phyloP scores from a whole-genome alignment of 2,113 vertebrate genomes.

The Crypturellus undulatus region DNA sequence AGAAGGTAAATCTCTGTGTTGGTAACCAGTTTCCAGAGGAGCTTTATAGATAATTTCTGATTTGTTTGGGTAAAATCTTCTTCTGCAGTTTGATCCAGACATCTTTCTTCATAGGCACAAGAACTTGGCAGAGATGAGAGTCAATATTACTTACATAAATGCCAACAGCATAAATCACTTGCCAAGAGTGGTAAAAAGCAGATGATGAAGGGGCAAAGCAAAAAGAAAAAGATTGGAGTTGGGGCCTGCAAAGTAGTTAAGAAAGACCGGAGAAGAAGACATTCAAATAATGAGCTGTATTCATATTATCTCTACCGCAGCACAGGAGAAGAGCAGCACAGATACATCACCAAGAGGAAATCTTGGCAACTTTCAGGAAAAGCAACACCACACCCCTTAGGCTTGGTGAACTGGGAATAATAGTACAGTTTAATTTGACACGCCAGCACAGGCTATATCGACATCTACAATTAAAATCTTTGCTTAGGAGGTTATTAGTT shows the following conservation, averaged over 20 bases:
- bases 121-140: neutral
- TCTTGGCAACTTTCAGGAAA: neutral
- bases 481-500: slow-evolving; percentile 27
- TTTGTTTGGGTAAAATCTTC: neutral
- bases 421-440: neutral
- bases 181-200: neutral
- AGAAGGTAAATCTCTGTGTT: neutral
- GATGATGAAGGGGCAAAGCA: neutral
- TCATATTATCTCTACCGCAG: fast-evolving
- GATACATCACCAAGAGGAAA: neutral
- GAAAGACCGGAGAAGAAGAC: neutral
- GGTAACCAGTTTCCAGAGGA: neutral
- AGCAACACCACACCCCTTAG: slow-evolving; percentile 14
- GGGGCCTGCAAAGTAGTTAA: neutral
- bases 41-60: neutral
- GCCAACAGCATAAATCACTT: neutral
- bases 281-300: neutral
- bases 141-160: neutral
- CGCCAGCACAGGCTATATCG: slow-evolving; percentile 34
- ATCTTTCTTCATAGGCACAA: neutral
- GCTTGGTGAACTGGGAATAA: slow-evolving; percentile 26
- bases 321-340: neutral
- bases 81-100: neutral
- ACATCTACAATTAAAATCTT: slow-evolving; percentile 53
- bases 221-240: neutral